phyloP scores from a whole-genome alignment of 2,113 vertebrate species.

The Leucoraja erinaceus region DNA sequence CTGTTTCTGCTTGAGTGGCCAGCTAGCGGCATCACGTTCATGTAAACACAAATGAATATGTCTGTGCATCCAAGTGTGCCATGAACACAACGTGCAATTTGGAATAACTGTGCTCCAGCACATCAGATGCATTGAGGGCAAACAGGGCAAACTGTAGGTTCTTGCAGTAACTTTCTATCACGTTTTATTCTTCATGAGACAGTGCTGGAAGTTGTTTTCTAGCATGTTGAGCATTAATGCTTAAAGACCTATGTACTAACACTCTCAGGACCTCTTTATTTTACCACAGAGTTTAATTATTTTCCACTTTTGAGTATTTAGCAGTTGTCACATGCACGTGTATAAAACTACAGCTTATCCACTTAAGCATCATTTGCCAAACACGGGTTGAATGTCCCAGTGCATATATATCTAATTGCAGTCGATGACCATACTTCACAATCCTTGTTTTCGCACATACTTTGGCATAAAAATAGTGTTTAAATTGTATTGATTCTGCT shows the following conservation, averaged over 20 bases:
- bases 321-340: neutral
- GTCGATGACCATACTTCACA: neutral
- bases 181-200: too few relatives aligned
- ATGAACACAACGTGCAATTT: too few relatives aligned
- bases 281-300: neutral
- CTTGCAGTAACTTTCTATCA: too few relatives aligned
- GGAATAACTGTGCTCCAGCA: too few relatives aligned
- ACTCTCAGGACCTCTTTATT: neutral
- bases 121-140: too few relatives aligned
- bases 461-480: neutral
- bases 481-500: neutral
- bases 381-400: neutral
- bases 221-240: neutral
- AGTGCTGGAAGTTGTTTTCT: too few relatives aligned
- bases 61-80: too few relatives aligned
- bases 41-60: too few relatives aligned
- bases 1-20: too few relatives aligned
- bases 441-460: neutral
- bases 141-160: too few relatives aligned
- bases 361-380: neutral
- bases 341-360: neutral
- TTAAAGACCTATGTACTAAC: neutral
- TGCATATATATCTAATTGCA: neutral
- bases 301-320: neutral
- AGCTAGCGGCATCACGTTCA: too few relatives aligned